A percentile compares a stretch with the other conserved stretches of the same genome.
Conservation (phyloP, 2,113 vertebrate genomes). For the Nicator chloris region DNA sequence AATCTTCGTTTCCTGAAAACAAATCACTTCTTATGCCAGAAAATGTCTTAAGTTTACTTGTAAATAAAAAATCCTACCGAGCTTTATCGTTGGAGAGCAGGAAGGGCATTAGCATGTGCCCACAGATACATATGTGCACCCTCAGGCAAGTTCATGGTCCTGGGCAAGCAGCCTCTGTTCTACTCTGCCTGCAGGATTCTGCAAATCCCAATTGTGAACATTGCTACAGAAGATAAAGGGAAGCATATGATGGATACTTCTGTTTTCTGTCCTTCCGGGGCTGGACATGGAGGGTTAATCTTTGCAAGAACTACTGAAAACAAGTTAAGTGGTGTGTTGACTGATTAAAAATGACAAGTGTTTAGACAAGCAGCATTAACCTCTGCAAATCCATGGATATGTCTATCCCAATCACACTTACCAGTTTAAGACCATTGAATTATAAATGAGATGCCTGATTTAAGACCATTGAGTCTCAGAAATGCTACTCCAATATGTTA, state of each 20-base stretch:
- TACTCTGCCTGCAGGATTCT: not conserved
- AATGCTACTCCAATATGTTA: not conserved
- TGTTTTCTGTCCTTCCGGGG: not conserved
- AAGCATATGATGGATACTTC: rapidly evolving
- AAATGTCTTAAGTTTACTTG: not conserved
- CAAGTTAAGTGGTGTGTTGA: not conserved
- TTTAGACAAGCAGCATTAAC: not conserved
- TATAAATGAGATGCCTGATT: not conserved
- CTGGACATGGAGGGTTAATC: not conserved
- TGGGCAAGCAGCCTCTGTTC: not conserved
- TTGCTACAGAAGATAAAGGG: not conserved
- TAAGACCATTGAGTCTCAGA: not conserved
- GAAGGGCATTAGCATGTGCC: not conserved
- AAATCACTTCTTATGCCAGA: not conserved
- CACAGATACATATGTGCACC: rapidly evolving
- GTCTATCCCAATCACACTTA: not conserved
- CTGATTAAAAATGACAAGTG: not conserved
- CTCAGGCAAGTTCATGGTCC: rapidly evolving
- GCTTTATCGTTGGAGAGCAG: not conserved
- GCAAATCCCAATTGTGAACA: not conserved
- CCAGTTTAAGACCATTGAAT: not conserved
- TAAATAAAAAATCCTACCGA: not conserved
- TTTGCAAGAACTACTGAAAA: not conserved
- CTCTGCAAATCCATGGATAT: not conserved
- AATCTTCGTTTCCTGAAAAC: not conserved